Conservation (phyloP, 2,888 invertebrate genomes). For the Lumbricus terrestris region DNA sequence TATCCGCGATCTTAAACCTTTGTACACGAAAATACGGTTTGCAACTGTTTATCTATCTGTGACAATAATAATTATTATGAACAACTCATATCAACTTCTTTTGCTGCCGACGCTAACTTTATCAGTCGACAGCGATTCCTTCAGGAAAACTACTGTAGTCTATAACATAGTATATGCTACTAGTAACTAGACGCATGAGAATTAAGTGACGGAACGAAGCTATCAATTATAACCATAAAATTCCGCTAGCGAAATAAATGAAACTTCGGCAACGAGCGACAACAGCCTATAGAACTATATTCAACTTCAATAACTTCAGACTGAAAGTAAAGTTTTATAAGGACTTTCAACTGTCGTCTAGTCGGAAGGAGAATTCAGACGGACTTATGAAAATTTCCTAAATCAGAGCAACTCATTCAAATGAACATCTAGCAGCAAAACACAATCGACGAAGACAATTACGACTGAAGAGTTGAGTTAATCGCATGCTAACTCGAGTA, state of each 20-base stretch:
- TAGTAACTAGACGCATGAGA: too few relatives aligned
- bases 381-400: background rate
- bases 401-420: background rate
- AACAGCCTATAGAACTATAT: background rate
- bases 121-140: background rate
- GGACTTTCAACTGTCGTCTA: too few relatives aligned
- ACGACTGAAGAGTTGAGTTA: background rate
- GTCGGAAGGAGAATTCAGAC: background rate
- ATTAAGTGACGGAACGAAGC: too few relatives aligned
- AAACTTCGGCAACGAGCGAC: background rate
- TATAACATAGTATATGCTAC: too few relatives aligned
- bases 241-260: background rate
- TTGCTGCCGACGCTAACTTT: background rate
- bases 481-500: too few relatives aligned
- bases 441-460: background rate
- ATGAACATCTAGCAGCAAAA: background rate
- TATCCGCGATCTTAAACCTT: too few relatives aligned
- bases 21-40: too few relatives aligned
- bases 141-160: too few relatives aligned
- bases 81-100: background rate
- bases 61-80: too few relatives aligned
- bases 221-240: background rate
- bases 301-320: too few relatives aligned
- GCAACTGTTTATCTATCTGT: too few relatives aligned
- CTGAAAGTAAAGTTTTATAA: too few relatives aligned